Percentiles rank a stretch among this genome's conserved stretches.
Evolutionary conservation across 2,113 vertebrate genomes (phyloP).

Genomic region (Micromys minutus): DNA sequence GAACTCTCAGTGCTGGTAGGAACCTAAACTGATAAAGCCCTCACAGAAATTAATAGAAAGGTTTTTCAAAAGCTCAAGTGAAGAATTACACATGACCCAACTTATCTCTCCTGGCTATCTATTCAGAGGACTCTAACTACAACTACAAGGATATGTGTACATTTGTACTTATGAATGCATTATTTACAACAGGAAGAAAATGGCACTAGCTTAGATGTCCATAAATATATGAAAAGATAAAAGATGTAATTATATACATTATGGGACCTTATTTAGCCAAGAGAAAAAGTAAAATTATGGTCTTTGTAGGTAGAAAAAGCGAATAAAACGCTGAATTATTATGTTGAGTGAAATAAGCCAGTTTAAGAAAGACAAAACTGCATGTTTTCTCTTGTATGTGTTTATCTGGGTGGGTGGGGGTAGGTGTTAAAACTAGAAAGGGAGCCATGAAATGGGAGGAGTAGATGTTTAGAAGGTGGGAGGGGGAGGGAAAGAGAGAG

Average conservation of each 20-base stretch:
- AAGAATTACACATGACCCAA: background rate
- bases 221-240: background rate
- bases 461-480: no score
- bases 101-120: background rate
- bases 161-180: background rate
- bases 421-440: background rate
- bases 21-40: background rate
- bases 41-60: background rate
- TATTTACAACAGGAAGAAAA: background rate
- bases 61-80: background rate
- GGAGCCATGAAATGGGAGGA: background rate
- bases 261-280: background rate
- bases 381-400: constrained; percentile 2
- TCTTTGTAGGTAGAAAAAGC: background rate
- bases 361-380: background rate
- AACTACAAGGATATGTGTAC: background rate
- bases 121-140: background rate
- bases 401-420: background rate
- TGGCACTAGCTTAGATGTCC: background rate
- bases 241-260: background rate
- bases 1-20: background rate
- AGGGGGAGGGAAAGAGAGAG: background rate
- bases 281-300: background rate
- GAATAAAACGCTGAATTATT: background rate
- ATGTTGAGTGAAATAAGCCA: background rate